Conservation (phyloP, 2,797 vertebrate genomes). For the Varecia variegata region DNA sequence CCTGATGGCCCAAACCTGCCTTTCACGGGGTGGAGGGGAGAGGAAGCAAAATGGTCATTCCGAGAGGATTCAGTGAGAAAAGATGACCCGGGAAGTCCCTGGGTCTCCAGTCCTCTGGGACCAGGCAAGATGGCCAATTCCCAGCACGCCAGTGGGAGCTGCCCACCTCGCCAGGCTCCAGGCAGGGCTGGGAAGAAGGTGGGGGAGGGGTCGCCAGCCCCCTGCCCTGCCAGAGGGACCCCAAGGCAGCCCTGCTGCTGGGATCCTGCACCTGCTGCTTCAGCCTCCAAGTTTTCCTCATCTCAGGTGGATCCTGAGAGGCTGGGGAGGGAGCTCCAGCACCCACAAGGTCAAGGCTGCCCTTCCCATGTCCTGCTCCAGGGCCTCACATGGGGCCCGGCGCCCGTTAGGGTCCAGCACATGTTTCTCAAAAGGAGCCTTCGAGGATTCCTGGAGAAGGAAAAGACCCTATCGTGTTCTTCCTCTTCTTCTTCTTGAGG, state of each 20-base stretch:
- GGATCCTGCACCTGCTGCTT: not conserved
- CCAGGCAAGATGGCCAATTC: not conserved
- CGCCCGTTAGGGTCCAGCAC: rapidly evolving
- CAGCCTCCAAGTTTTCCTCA: rapidly evolving
- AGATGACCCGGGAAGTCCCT: not conserved
- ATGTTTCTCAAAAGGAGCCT: not conserved
- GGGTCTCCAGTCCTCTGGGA: not conserved
- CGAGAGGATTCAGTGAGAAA: rapidly evolving
- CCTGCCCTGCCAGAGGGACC: not conserved
- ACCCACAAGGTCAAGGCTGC: not conserved
- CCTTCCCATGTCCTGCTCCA: rapidly evolving
- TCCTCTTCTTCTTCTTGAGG: not conserved
- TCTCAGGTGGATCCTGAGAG: rapidly evolving
- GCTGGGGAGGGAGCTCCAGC: rapidly evolving
- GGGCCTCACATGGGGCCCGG: not conserved
- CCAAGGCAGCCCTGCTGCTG: rapidly evolving
- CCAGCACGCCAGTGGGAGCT: rapidly evolving
- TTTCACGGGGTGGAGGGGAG: not conserved
- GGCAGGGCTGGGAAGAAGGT: too few species aligned
- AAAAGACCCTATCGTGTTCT: not conserved
- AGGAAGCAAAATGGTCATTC: rapidly evolving
- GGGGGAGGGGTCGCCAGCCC: too few species aligned
- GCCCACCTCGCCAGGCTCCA: not conserved
- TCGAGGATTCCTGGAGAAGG: not conserved
- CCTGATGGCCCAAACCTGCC: not conserved